Evolutionary conservation across 2,888 invertebrate species (phyloP), one percentile per base, ranked within the genome.

Genomic region (Calameuta filiformis): DNA sequence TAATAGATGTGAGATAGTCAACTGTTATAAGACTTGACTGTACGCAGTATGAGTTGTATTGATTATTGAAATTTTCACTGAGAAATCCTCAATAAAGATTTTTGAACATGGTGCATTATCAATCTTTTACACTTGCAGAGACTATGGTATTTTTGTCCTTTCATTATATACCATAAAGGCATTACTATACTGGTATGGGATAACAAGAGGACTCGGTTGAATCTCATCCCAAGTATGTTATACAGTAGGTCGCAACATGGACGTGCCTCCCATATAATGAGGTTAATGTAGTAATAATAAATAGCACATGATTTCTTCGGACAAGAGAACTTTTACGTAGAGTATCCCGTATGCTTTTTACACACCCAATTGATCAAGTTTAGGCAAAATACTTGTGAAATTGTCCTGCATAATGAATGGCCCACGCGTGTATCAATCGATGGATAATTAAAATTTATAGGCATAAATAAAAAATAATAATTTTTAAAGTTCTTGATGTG

Each of bases 401-500:
- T 23, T 23, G 23, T 56, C 56, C 56, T 56, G 31, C 71, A 76
- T 76, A 78, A 78, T 73, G 73, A 69, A 76, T 76, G 40, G 75
- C 78, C 68, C 56, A 76, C 73, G 73, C 76, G 68, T 76, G 73
- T 76, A 73, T 68, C 68, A 35, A 76, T 80, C 85, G 84, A 82
- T 77, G 76, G 77, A 81, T 83, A 82, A 83, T 81, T 80, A 76
- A 82, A 81, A 82, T 81, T 83, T 82, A 83, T 82, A 81, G 81
- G 76, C 77, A 80, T 80, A 81, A 75, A 79, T 75, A 77, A 69
- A 69, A 74, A 74, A 73, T 33, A 33, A 34, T 76, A 76, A 81
- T 35, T 77, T 79, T 85, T 85, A 90, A 79, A 90, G 88, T 87
- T 90, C 90, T 81, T 85, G 79, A 81, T 89, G 90, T 23, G 79